These are phyloP conservation scores for Hylomyscus alleni DNA, from an alignment of 2,797 vertebrate species.

Conservation along the genomic window DNA sequence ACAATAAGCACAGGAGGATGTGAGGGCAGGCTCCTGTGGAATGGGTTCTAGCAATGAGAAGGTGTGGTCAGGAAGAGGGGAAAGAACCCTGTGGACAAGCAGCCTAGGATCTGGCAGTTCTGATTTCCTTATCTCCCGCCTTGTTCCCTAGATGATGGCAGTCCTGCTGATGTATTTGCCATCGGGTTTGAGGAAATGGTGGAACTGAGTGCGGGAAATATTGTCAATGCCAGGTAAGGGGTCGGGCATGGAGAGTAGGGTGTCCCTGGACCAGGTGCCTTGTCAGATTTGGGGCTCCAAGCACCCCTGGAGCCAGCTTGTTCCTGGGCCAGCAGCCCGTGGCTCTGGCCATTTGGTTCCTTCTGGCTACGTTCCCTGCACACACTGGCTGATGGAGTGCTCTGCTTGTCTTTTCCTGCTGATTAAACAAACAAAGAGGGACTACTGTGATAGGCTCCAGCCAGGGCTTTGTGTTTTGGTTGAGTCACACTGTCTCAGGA, in stretches of 20 bases:
- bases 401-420: accelerated
- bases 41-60: not conserved
- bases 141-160: constrained; percentile 84
- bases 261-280: not conserved
- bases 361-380: accelerated
- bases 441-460: not conserved
- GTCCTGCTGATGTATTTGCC: constrained; percentile 91
- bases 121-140: not conserved
- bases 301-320: not conserved
- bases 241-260: accelerated
- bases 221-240: constrained; percentile 91
- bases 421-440: not conserved
- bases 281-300: not conserved
- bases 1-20: accelerated
- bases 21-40: accelerated
- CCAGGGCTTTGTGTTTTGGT: accelerated
- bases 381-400: accelerated
- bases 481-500: accelerated
- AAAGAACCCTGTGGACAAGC: accelerated
- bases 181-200: constrained; percentile 93
- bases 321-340: not conserved
- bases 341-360: too few relatives aligned
- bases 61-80: not conserved
- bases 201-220: constrained; percentile 91
- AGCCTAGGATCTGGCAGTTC: accelerated